phyloP scores from a whole-genome alignment of 2,888 invertebrate genomes.

The Microctonus brassicae region DNA sequence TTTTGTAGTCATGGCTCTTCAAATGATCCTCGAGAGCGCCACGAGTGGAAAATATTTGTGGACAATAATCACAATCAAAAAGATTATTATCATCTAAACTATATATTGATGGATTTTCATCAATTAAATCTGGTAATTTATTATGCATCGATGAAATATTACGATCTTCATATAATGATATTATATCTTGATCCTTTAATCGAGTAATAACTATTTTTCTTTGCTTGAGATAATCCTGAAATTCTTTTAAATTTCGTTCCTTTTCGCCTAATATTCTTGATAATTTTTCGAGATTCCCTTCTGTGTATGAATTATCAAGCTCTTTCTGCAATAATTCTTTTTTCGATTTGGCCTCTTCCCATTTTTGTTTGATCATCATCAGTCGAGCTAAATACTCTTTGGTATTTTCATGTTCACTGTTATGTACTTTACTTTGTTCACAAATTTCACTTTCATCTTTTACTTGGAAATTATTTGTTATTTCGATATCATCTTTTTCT shows the following conservation, averaged over 20 bases:
- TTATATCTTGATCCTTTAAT: constrained; percentile 63
- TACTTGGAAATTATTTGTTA: background rate
- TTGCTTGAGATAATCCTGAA: constrained; percentile 64
- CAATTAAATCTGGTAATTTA: constrained; percentile 52
- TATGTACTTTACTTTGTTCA: constrained; percentile 26
- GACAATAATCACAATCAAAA: constrained; percentile 66
- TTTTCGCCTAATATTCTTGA: constrained; percentile 56
- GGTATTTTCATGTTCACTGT: constrained; percentile 43
- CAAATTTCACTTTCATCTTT: background rate
- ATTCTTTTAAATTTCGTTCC: constrained; percentile 58
- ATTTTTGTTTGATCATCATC: constrained; percentile 54
- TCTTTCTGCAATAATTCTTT: constrained; percentile 54
- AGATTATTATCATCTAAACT: constrained; percentile 50
- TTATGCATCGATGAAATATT: constrained; percentile 50
- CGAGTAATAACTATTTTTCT: constrained; percentile 62
- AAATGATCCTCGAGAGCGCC: constrained; percentile 62
- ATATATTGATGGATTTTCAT: constrained; percentile 49
- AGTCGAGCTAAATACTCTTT: constrained; percentile 52
- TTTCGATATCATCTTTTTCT: constrained; percentile 34
- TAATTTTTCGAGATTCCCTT: constrained; percentile 60
- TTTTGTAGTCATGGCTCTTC: constrained; percentile 62
- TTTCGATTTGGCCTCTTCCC: constrained; percentile 59
- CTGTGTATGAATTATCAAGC: constrained; percentile 50
- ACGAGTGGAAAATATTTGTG: constrained; percentile 54
- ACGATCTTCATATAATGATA: constrained; percentile 59